phyloP scores from a whole-genome alignment of 2,113 vertebrate genomes.

The zebrafish (Danio rerio) region GRCz12tu NC_133178.1:31252501-31253000 shows the following conservation, averaged over 20 bases:
- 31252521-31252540: conserved; percentile 66
- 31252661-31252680: conserved; percentile 62
- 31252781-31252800: not conserved
- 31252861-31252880: conserved; percentile 65
- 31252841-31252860: not conserved
- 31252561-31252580: conserved; percentile 74
- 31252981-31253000: conserved; percentile 52
- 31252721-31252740: conserved; percentile 25
- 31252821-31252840: not conserved
- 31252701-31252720: not conserved
- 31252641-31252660: conserved; percentile 66
- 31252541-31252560: conserved; percentile 69
- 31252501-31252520: conserved; percentile 62
- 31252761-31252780: not conserved
- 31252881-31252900: conserved; percentile 86
- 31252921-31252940: conserved; percentile 91
- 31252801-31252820: not conserved
- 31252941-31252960: conserved; percentile 80
- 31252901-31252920: conserved; percentile 89
- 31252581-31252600: conserved; percentile 69
- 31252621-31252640: conserved; percentile 70
- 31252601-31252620: conserved; percentile 78
- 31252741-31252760: not conserved
- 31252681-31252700: conserved; percentile 35
- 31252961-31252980: conserved; percentile 62